Base-by-base conservation (phyloP, 2,113 vertebrate genomes). In the Azemiops feae region DNA sequence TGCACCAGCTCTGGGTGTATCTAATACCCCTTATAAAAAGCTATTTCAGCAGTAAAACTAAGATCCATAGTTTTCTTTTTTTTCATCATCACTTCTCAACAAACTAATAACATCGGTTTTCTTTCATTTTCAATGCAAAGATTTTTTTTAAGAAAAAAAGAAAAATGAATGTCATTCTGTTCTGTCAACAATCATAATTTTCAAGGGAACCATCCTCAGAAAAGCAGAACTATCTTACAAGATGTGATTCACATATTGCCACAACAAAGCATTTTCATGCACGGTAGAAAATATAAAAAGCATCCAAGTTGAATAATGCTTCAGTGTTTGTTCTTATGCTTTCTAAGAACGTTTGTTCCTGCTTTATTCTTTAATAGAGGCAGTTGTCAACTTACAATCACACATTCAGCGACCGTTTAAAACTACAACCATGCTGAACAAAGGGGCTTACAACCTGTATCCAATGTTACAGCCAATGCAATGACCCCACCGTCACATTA, bases 21-120 rank as follows among this genome's bases (percentile, higher is more conserved):
- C 97, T 97, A 98, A 98, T 98, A 97, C 96, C 91, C 94, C 96
- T 97, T 96, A 98, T 98, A 98, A 98, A 98, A 97, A 97, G 95
- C 96, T 96, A 97, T 98, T 98, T 97, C 98, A 95, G 94, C 94
- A 95, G 96, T 95, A 98, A 98, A 97, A 97, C 97, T 97, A 97
- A 98, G 96, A 97, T 97, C 97, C 97, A 97, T 97, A 95, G 97
- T 96, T 97, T 98, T 97, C 47, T 98, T 97, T 97, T 22, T 39
- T 81, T 97, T 96, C 96, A 97, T 97, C 97, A 96, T 96, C 92
- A 96, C 92, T 94, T 96, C 97, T 97, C 97, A 95, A 95, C 95
- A 96, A 95, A 97, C 94, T 96, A 97, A 97, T 95, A 95, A 96
- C 96, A 92, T 95, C 94, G 57, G 94, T 90, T 96, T 96, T 96